Evolutionary conservation across 1,140 invertebrate genomes (phyloP), one percentile per base, ranked within the genome.

Genomic region (Atta cephalotes): DNA sequence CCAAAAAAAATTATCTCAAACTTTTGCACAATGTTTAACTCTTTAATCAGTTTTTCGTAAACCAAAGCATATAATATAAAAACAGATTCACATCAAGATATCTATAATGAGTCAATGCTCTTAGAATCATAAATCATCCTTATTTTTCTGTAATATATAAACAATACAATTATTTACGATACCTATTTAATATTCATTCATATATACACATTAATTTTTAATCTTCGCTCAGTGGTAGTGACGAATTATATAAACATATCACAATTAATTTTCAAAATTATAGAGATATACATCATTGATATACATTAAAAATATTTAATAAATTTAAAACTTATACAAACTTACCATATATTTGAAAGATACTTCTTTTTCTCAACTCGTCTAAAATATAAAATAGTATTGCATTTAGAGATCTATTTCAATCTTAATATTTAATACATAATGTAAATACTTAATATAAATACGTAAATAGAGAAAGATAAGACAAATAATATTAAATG

Each of bases 221-320:
- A 2, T 28, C 68, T 65, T 60, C 53, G 66, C 79, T 93, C 94
- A 94, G 94, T 90, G 94, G 94, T 94, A 94, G 94, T 94, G 94
- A 94, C 94, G 94, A 94, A 92, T 81, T 88, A 68, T 89, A 31
- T 80, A 88, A 56, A 81, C 89, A 92, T 90, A 93, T 91, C 85
- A 88, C 78, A 21, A 58, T 82, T 76, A 77, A 80, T 88, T 92
- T 91, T 88, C 92, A 90, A 90, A 12, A 88, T 76, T 63, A 60
- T 63, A 56, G 10, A 56, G 65, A 28, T 60, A 65, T 89, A 81
- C 94, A 94, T 94, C 93, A 94, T 91, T 76, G 51, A 87, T 72
- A 77, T 35, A 14, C 16, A 65, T 63, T 77, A 28, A 79, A 39
- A 80, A 45, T 53, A 21, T 21, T 25, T 49, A n/a, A 62, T 6